phyloP scores from a whole-genome alignment of 2,113 vertebrate species.

The Scopus umbretta region DNA sequence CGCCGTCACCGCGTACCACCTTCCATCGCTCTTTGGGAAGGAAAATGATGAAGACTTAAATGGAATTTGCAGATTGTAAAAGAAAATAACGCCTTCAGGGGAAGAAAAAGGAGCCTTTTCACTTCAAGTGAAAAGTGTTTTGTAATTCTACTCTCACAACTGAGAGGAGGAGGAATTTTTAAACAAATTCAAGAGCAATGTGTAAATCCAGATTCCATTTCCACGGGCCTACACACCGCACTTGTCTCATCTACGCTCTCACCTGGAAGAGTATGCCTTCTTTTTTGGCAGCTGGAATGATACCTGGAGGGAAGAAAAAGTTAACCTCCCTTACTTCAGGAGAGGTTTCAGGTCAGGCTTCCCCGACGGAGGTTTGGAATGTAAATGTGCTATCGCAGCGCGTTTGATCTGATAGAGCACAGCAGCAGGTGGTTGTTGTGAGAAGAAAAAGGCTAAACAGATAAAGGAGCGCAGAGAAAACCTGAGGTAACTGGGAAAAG shows the following conservation, averaged over 20 bases:
- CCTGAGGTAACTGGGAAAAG: not conserved
- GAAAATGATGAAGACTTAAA: not conserved
- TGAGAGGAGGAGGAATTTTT: not conserved
- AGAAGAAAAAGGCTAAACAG: not conserved
- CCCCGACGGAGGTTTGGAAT: not conserved
- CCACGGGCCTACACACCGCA: not conserved
- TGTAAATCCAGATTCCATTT: not conserved
- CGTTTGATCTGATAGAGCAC: not conserved
- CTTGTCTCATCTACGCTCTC: not conserved
- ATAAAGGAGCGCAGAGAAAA: not conserved
- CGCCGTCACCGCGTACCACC: not conserved
- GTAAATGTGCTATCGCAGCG: not conserved
- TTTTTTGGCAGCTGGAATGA: not conserved
- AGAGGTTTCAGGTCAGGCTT: not conserved
- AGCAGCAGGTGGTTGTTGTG: not conserved
- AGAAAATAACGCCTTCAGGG: not conserved
- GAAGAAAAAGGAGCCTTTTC: not conserved
- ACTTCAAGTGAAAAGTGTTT: not conserved
- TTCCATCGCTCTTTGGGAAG: not conserved
- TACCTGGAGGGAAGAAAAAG: not conserved
- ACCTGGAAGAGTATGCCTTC: not conserved
- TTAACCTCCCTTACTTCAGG: not conserved
- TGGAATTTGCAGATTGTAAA: not conserved
- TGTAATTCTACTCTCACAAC: not conserved
- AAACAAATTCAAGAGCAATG: not conserved